Evolutionary conservation across 2,113 vertebrate species (phyloP), one percentile per base, ranked within the genome.

Genomic region (Seriola rivoliana): DNA sequence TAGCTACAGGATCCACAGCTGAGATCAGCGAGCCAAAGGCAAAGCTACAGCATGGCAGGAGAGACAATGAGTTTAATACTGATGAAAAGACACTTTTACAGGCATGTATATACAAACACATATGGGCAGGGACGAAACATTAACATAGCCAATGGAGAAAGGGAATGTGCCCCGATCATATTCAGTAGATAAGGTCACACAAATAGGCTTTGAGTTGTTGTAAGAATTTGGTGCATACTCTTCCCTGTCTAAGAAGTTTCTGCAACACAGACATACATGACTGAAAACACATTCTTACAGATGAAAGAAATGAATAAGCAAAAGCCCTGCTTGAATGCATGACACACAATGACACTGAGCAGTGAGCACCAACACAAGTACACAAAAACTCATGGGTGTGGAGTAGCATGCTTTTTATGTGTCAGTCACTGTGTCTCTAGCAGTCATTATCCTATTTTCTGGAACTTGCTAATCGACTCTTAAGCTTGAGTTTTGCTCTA

Each of bases 11-110:
- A 71, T 99, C 98, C 38, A 99, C 98, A 0, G 98, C 98, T 14
- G 98, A 99, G 92, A 99, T 99, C n/a, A 99, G 93, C 38, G 98
- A 99, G 71, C 98, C 98, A 2, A 99, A 99, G 0, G 98, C 98
- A 93, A 99, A 99, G 84, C 98, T 99, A 87, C 4, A 82, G 81
- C 80, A 74, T 17, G n/a, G 11, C 46, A 84, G 25, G 91, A 68
- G 46, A 17, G 63, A 73, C 34, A 58, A 60, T 48, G 9, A 65
- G 6, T 55, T 52, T 4, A 32, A 40, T 19, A 9, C 7, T 36
- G 19, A 55, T 11, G 3, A 16, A 25, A 7, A 58, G n/a, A 48
- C 12, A 13, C 50, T 52, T 60, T 36, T 12, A 38, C 12, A 13
- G 23, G 3, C 14, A 50, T 36, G 0, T n/a, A 68, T 1, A 44